Evolutionary conservation across 2,113 vertebrate species (phyloP).

Genomic region (Lasiurus borealis): DNA sequence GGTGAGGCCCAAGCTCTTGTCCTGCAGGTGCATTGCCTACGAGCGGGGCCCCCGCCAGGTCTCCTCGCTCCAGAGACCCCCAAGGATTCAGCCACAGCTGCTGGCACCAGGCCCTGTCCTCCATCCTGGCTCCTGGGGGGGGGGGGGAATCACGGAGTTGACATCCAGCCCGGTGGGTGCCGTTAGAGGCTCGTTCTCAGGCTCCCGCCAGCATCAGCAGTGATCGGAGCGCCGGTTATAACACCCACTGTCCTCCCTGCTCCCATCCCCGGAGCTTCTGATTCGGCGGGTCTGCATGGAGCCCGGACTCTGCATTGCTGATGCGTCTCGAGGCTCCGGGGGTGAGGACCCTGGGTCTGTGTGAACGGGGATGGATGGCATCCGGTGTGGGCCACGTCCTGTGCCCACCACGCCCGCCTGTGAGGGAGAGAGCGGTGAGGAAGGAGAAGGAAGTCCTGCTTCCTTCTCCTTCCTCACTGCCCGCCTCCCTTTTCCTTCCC

Average conservation of each 20-base stretch:
- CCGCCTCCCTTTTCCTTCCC: no score
- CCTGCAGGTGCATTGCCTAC: background rate
- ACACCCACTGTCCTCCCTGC: accelerated
- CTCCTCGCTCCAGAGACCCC: background rate
- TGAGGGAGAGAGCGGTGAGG: background rate
- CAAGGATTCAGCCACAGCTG: accelerated
- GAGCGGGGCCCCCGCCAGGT: accelerated
- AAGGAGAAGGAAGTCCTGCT: background rate
- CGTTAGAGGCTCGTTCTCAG: no score
- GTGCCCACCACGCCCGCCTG: accelerated
- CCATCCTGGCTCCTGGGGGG: accelerated
- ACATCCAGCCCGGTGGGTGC: accelerated
- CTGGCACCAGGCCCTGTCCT: background rate
- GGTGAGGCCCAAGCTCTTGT: background rate
- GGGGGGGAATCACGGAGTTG: background rate
- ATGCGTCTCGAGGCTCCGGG: accelerated
- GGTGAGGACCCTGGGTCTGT: accelerated
- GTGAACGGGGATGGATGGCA: no score
- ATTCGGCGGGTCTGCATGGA: accelerated
- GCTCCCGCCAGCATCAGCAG: background rate
- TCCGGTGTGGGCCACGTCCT: background rate
- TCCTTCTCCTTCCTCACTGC: background rate
- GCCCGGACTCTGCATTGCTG: background rate
- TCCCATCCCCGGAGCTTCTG: background rate
- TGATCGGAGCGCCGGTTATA: accelerated